These are phyloP conservation scores for Hyphantria cunea DNA, from an alignment of 1,140 invertebrate species.

Conservation along the genomic window DNA sequence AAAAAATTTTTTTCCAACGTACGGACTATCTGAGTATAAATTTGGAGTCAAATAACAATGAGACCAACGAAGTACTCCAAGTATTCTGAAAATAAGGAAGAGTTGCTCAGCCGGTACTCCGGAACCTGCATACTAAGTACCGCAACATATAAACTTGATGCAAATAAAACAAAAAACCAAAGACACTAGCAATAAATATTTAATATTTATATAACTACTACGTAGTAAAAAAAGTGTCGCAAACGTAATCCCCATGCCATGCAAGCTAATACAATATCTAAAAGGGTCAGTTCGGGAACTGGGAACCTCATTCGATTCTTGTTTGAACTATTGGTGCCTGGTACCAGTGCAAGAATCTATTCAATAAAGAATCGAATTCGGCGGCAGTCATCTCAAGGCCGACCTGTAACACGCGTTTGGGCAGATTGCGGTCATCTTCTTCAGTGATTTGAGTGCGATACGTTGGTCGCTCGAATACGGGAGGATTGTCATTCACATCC, in stretches of 20 bases:
- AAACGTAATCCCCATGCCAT: conserved; percentile 68
- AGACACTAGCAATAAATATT: conserved; percentile 55
- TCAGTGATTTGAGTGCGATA: conserved; percentile 97
- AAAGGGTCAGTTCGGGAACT: conserved; percentile 40
- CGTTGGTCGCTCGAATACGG: conserved; percentile 93
- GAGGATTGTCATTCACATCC: conserved; percentile 94
- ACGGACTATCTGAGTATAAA: no score
- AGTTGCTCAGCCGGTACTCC: conserved; percentile 5
- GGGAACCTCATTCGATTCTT: conserved; percentile 50
- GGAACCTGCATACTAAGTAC: conserved; percentile 19
- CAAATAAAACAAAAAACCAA: conserved; percentile 47
- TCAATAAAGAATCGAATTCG: conserved; percentile 56
- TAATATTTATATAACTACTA: conserved; percentile 35
- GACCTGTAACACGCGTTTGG: conserved; percentile 96
- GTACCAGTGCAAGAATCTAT: conserved; percentile 22
- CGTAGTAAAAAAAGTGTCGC: conserved; percentile 51
- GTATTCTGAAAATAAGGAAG: conserved; percentile 23
- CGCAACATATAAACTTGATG: conserved; percentile 39
- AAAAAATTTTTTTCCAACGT: no score
- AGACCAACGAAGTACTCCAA: neutral
- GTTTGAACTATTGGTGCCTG: conserved; percentile 34
- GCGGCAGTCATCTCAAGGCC: conserved; percentile 45
- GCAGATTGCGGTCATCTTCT: conserved; percentile 96
- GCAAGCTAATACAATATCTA: conserved; percentile 56
- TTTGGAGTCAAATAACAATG: no score